phyloP scores from a whole-genome alignment of 2,797 vertebrate genomes.

The Lithobates pipiens region DNA sequence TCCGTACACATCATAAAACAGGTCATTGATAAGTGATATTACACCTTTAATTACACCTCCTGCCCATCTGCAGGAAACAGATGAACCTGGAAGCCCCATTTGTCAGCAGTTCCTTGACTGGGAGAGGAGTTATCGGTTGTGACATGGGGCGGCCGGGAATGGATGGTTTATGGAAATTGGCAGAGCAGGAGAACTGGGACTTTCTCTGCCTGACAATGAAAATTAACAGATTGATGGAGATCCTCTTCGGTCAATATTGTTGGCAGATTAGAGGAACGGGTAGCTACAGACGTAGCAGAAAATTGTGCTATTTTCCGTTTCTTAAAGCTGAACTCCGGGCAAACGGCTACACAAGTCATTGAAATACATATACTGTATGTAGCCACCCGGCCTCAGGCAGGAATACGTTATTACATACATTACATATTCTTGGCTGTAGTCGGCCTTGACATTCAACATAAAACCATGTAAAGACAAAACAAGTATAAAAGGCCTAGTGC shows the following conservation, averaged over 20 bases:
- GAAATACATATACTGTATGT: background rate
- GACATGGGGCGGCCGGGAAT: slow-evolving; percentile 18
- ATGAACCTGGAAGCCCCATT: slow-evolving; percentile 8
- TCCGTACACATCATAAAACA: background rate
- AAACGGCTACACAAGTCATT: background rate
- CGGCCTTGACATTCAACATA: too few relatives aligned
- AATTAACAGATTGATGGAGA: slow-evolving; percentile 13
- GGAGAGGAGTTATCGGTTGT: slow-evolving; percentile 12
- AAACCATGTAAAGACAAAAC: too few relatives aligned
- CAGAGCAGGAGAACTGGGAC: background rate
- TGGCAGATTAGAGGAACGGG: background rate
- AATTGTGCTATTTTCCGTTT: background rate
- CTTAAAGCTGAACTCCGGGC: background rate
- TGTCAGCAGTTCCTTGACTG: slow-evolving; percentile 35
- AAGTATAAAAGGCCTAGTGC: too few relatives aligned
- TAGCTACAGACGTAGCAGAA: background rate
- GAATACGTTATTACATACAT: too few relatives aligned
- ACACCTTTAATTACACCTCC: slow-evolving; percentile 45
- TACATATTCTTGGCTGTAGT: too few relatives aligned
- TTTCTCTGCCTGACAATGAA: slow-evolving; percentile 9
- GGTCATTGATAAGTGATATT: slow-evolving; percentile 30
- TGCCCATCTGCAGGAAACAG: background rate
- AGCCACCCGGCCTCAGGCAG: too few relatives aligned
- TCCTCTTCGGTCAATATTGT: slow-evolving; percentile 7
- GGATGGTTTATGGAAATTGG: slow-evolving; percentile 47